Base-by-base conservation (phyloP, 2,888 invertebrate species). In the Timema cristinae region DNA sequence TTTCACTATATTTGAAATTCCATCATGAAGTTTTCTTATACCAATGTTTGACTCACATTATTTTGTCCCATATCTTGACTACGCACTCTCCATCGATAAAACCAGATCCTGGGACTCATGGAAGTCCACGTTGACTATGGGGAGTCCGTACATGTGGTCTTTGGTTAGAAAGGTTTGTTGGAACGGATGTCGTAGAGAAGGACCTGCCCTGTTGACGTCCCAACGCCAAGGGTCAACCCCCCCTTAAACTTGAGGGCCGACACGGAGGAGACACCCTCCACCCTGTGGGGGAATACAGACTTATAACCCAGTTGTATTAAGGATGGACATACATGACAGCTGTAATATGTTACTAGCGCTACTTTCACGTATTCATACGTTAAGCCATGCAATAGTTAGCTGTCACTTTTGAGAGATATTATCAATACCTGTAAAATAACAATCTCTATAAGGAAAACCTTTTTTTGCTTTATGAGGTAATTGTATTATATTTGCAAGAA, bases 101-200 rank as follows among this genome's bases (percentile, higher is more conserved):
- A 97, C 90, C 75, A 93, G 86, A 79, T 94, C 90, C 83, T 91
- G 89, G 7, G 70, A 85, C 75, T 88, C 85, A 80, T 96, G 94
- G 80, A 96, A 99, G 63, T 91, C 91, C 71, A 99, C 85, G 79
- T 90, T 88, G 80, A 91, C 94, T 69, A 99, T 97, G 0, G 98
- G 96, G 68, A 93, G 85, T n/a, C 74, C 94, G 81, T 97, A 96
- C 86, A 95, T 91, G 80, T 99, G 98, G 83, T 99, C 98, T 82
- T 98, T 98, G 0, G 95, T 86, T 92, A 82, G 66, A 93, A 86
- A 0, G 99, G 98, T 79, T 92, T 93, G 77, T 90, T 90, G 7
- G 97, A 92, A 75, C 99, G 89, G 75, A 99, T 90, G 81, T 99
- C 99, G 81, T 97, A 99, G 0, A 99, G 81, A 10, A 98, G 84